These are phyloP conservation scores for Formica aserva DNA, from an alignment of 2,888 invertebrate genomes.

Conservation along the genomic window DNA sequence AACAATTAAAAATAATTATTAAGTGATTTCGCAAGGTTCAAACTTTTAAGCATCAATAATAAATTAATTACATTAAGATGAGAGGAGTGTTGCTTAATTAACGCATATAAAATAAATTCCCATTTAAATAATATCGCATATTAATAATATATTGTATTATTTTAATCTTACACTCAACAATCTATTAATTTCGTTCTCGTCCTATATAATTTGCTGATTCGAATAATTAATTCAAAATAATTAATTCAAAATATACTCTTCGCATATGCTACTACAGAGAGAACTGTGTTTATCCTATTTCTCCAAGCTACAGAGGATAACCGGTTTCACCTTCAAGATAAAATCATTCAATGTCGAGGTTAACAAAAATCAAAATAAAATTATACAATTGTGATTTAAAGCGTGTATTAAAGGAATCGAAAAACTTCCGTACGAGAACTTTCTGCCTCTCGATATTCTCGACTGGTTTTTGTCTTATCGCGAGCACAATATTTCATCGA, in stretches of 20 bases:
- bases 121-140: background rate
- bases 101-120: background rate
- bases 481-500: slow-evolving; percentile 24
- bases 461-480: background rate
- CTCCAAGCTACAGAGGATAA: background rate
- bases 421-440: background rate
- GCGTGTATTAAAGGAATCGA: background rate
- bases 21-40: background rate
- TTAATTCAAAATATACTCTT: background rate
- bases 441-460: background rate
- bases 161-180: background rate
- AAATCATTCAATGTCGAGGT: slow-evolving; percentile 19
- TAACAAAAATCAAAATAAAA: slow-evolving; percentile 5
- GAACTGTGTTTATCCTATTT: background rate
- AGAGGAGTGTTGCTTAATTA: background rate
- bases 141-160: background rate
- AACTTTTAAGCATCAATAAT: background rate
- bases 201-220: background rate
- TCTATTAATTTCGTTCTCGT: background rate
- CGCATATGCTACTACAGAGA: background rate
- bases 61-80: background rate
- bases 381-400: background rate
- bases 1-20: background rate
- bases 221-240: background rate
- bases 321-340: background rate